Evolutionary conservation across 92 coral and sea anemone species (phyloP), one percentile per base, ranked within the genome.

Genomic region (Phymanthus crucifer): DNA sequence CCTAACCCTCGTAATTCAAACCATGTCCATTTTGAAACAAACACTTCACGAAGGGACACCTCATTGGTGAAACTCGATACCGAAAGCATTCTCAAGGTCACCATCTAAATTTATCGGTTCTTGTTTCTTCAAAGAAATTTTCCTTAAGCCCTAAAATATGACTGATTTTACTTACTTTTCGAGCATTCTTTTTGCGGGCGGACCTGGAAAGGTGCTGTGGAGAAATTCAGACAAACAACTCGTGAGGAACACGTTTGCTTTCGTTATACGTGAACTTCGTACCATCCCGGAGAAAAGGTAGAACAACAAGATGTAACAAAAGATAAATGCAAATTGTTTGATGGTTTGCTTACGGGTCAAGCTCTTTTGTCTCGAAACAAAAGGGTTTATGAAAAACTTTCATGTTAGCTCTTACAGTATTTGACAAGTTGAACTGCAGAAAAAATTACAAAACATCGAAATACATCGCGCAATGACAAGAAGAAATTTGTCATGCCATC

Each of bases 151-250:
- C 64, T 13, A 70, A 58, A 72, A 12, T 67, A 32, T 17, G 2
- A 7, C 13, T 2, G 35, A n/a, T 1, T 23, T 26, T 1, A 74
- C 80, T 82, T 82, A 82, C 86, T 74, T 74, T 37, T 72, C 4
- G 52, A 57, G 74, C 80, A 73, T 8, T 52, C 19, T n/a, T 45
- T 27, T 19, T 24, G 38, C 24, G 72, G 38, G 81, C 72, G 56
- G 32, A 80, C 17, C 69, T 47, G 17, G 52, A 46, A 82, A 32
- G 86, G 86, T 66, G 86, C 86, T 82, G 86, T 38, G 36, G 29
- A 73, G 47, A 19, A 76, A 57, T 2, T 54, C 24, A 40, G n/a
- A 73, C 45, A 73, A 73, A 38, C 58, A 38, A 32, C 66, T 52
- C 32, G 37, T 38, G 10, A 52, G 10, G n/a, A 73, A 14, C 3